Percentiles rank a stretch among this genome's conserved stretches.
Evolutionary conservation across 2,888 invertebrate genomes (phyloP).

Genomic region (Leucoma salicis): DNA sequence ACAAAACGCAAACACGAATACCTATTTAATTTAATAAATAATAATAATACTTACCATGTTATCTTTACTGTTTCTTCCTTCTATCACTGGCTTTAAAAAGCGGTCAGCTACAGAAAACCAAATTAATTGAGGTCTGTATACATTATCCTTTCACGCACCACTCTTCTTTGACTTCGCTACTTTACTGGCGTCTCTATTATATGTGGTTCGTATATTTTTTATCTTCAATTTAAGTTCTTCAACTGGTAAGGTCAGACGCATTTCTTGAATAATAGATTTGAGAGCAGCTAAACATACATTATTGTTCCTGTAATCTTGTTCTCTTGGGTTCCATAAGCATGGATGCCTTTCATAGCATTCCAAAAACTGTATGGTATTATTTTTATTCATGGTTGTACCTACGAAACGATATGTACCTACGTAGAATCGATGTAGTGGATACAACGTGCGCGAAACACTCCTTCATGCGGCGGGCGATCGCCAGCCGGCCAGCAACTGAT

Average conservation of each 20-base stretch:
- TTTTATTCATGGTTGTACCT: constrained; percentile 27
- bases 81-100: constrained; percentile 41
- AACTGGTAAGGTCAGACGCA: constrained; percentile 28
- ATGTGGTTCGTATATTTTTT: constrained; percentile 39
- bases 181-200: constrained; percentile 40
- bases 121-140: constrained; percentile 39
- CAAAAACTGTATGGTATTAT: constrained; percentile 34
- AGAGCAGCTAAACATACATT: constrained; percentile 31
- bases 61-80: constrained; percentile 35
- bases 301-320: constrained; percentile 13
- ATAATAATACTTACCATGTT: constrained; percentile 34
- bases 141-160: constrained; percentile 35
- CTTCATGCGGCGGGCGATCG: background rate
- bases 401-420: constrained; percentile 19
- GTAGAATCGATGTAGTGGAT: constrained; percentile 3
- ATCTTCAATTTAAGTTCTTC: constrained; percentile 35
- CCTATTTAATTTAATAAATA: constrained; percentile 26
- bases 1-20: constrained; percentile 27
- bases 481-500: too few relatives aligned
- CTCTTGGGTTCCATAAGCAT: constrained; percentile 35
- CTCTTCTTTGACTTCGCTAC: constrained; percentile 40
- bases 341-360: constrained; percentile 32
- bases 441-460: background rate
- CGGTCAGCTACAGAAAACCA: constrained; percentile 44
- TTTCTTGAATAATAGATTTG: constrained; percentile 20